Base-by-base conservation (phyloP, 2,113 vertebrate species). In the Phylloscopus whistleri region DNA sequence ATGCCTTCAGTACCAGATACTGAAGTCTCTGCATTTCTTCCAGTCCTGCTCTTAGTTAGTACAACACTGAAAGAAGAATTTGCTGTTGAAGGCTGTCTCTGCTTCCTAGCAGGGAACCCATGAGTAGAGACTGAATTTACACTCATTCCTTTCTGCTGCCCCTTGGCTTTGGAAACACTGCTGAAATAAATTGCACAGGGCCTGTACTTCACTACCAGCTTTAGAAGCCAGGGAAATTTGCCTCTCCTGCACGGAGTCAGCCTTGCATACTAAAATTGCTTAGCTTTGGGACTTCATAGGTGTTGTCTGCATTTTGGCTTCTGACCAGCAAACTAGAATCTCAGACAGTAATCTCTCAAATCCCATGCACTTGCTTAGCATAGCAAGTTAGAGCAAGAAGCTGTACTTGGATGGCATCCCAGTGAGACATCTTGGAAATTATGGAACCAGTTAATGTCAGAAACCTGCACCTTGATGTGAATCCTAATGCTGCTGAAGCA, bases 321-420 rank as follows among this genome's bases (percentile, higher is more conserved):
- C 85, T 58, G 59, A 79, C 39, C 70, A 79, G 39, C 37, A 59
- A 73, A 24, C 53, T 55, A 39, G 30, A 88, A 70, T 89, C 82
- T 84, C 39, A 58, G 35, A 46, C 21, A 35, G 43, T 74, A 80
- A 88, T 80, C 64, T 74, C 64, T 59, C 48, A 60, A 85, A 84
- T 88, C 79, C 82, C 64, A 14, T 91, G 4, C 12, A 5, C 22
- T 81, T 83, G 30, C 87, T 90, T 93, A 93, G 63, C 67, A 31
- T 41, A 85, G 84, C 87, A 95, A 90, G 92, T 92, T 60, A 75
- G 83, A 86, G 68, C 88, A 95, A 90, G 75, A 81, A 62, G 35
- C 66, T 85, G 15, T 35, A 13, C 70, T 87, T 95, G 93, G 85
- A 67, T 21, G n/a, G 55, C 44, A 77, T 92, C 85, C 94, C 90